A percentile compares a stretch with the other conserved stretches of the same genome.
These are phyloP conservation scores for Gymnodraco acuticeps DNA, from an alignment of 2,797 vertebrate species.

Conservation along the genomic window DNA sequence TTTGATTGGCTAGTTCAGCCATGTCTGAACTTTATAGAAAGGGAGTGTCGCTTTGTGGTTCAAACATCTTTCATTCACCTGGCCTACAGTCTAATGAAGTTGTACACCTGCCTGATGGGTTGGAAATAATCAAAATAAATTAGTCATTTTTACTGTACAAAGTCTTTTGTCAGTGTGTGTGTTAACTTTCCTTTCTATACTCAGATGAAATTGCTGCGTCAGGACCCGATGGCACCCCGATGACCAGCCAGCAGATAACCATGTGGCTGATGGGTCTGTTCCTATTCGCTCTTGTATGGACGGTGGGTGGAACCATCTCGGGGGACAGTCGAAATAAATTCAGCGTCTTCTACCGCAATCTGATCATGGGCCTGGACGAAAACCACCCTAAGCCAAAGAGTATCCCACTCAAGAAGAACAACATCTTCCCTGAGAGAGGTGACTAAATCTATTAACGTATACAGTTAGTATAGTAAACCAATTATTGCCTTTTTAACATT, in stretches of 20 bases:
- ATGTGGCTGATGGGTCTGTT: constrained; percentile 93
- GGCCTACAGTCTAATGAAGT: constrained; percentile 88
- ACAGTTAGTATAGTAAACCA: not conserved
- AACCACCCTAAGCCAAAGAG: constrained; percentile 87
- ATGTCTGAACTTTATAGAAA: constrained; percentile 89
- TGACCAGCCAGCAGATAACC: constrained; percentile 88
- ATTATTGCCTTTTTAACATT: not conserved
- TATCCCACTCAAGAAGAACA: constrained; percentile 89
- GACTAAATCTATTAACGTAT: constrained; percentile 9
- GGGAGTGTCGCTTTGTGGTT: constrained; percentile 87
- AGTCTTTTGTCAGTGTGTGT: not conserved
- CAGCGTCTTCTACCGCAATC: constrained; percentile 89
- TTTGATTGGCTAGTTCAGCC: constrained; percentile 94
- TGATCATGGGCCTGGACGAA: constrained; percentile 85
- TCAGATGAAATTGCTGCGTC: constrained; percentile 88
- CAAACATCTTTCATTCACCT: constrained; percentile 91
- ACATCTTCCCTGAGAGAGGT: constrained; percentile 93
- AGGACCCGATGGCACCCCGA: constrained; percentile 67
- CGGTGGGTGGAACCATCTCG: constrained; percentile 89
- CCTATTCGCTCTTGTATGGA: constrained; percentile 94
- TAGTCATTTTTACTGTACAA: not conserved
- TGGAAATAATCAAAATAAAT: constrained; percentile 49
- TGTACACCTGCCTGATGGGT: constrained; percentile 92
- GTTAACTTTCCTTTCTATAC: constrained; percentile 19
- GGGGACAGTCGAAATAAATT: constrained; percentile 91